phyloP scores from a whole-genome alignment of 2,888 invertebrate genomes.

The Mallateleia sp. region DNA sequence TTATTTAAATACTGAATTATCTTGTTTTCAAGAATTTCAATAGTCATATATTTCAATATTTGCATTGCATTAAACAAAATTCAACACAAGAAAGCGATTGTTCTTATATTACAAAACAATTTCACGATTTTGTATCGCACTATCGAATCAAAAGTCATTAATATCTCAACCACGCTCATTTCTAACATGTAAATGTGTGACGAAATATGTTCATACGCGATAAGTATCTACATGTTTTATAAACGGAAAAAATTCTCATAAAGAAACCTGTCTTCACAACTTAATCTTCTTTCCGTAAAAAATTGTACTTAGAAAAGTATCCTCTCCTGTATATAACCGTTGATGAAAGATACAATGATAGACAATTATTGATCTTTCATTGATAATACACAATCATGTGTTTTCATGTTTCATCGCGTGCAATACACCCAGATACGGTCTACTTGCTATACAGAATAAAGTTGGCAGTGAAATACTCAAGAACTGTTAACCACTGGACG shows the following conservation, averaged over 20 bases:
- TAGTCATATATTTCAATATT: no score
- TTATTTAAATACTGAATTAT: no score
- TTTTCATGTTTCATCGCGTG: slow-evolving; percentile 74
- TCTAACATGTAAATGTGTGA: slow-evolving; percentile 62
- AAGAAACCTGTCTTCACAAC: no score
- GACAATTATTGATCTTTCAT: no score
- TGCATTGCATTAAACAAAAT: no score
- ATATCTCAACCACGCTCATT: slow-evolving; percentile 42
- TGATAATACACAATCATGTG: slow-evolving; percentile 66
- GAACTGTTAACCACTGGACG: slow-evolving; percentile 68
- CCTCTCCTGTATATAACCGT: no score
- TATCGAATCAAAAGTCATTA: slow-evolving; percentile 32
- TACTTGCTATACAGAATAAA: slow-evolving; percentile 72
- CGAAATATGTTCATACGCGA: slow-evolving; percentile 60
- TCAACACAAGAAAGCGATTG: background rate
- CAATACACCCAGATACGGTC: slow-evolving; percentile 70
- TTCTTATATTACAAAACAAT: background rate
- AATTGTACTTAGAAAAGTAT: no score
- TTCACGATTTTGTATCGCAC: background rate
- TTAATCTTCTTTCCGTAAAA: no score
- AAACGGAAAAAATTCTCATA: slow-evolving; percentile 46
- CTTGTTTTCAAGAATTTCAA: no score
- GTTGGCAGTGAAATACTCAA: slow-evolving; percentile 65
- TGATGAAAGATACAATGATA: no score
- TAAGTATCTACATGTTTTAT: slow-evolving; percentile 58